Evolutionary conservation across 2,797 vertebrate genomes (phyloP).

Genomic region (Pempheris klunzingeri): DNA sequence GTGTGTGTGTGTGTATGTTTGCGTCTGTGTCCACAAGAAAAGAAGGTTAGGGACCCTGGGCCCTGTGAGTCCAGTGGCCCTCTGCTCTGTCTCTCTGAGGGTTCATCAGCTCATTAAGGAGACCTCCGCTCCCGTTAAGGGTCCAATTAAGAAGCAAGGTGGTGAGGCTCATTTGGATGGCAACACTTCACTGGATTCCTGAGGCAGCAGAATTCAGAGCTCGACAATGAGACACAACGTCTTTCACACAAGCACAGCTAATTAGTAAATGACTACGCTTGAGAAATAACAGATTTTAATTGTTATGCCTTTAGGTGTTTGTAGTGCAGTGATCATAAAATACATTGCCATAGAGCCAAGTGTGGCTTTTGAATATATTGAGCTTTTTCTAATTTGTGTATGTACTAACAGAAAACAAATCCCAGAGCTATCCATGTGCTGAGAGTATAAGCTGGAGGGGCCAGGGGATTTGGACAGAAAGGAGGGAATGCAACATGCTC

Average conservation of each 20-base stretch:
- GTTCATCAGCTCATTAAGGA: conserved; percentile 87
- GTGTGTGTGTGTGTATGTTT: conserved; percentile 55
- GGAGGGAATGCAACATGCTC: conserved; percentile 53
- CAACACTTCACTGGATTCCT: conserved; percentile 79
- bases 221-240: conserved; percentile 58
- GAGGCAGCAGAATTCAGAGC: conserved; percentile 77
- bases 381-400: conserved; percentile 64
- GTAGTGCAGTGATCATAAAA: conserved; percentile 55
- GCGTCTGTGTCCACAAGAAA: conserved; percentile 63
- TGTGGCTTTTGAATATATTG: conserved; percentile 32
- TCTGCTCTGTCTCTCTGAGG: conserved; percentile 64
- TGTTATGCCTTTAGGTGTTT: conserved; percentile 54
- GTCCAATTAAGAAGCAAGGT: conserved; percentile 82
- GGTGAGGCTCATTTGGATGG: conserved; percentile 78
- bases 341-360: conserved; percentile 4
- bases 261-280: conserved; percentile 72
- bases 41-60: conserved; percentile 76
- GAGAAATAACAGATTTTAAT: conserved; percentile 71
- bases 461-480: conserved; percentile 57
- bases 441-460: conserved; percentile 55
- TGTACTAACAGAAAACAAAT: conserved; percentile 67
- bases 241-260: conserved; percentile 67
- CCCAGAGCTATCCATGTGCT: conserved; percentile 66
- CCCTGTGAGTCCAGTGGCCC: conserved; percentile 67
- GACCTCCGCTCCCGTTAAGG: conserved; percentile 75